Conservation (phyloP, 2,888 invertebrate genomes). For the Polymixis flavicincta region DNA sequence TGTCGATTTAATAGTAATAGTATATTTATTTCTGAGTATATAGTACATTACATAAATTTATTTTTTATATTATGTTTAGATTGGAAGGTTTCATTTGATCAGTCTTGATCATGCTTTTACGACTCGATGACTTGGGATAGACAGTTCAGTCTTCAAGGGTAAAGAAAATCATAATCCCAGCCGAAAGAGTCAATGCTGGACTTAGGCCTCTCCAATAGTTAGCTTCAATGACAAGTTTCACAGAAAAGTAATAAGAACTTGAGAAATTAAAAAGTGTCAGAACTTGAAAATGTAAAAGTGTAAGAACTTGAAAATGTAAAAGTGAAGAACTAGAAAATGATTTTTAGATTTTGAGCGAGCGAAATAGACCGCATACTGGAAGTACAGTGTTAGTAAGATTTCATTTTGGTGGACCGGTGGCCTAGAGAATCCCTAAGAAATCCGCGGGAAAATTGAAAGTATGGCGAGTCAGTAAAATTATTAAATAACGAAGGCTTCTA, state of each 20-base stretch:
- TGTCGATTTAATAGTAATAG: too few relatives aligned
- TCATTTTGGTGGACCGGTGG: neutral
- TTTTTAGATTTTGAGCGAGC: neutral
- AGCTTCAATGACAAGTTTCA: neutral
- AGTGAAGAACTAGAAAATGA: neutral
- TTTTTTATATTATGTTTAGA: neutral
- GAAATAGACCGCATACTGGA: too few relatives aligned
- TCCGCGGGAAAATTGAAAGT: neutral
- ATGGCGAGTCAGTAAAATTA: neutral
- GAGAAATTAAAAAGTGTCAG: neutral
- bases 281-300: too few relatives aligned
- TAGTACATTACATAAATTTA: conserved; percentile 9
- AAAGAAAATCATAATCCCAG: neutral
- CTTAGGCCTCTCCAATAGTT: neutral
- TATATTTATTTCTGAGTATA: too few relatives aligned
- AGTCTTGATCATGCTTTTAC: neutral
- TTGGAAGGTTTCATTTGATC: neutral
- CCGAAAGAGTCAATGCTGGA: neutral
- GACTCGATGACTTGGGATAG: too few relatives aligned
- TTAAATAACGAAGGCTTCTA: neutral
- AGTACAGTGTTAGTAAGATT: too few relatives aligned
- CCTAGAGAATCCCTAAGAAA: neutral
- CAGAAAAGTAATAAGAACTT: neutral
- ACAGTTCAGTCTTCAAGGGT: neutral
- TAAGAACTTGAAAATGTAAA: neutral